These are phyloP conservation scores for Etheostoma cragini DNA, from an alignment of 2,113 vertebrate genomes.

Conservation along the genomic window DNA sequence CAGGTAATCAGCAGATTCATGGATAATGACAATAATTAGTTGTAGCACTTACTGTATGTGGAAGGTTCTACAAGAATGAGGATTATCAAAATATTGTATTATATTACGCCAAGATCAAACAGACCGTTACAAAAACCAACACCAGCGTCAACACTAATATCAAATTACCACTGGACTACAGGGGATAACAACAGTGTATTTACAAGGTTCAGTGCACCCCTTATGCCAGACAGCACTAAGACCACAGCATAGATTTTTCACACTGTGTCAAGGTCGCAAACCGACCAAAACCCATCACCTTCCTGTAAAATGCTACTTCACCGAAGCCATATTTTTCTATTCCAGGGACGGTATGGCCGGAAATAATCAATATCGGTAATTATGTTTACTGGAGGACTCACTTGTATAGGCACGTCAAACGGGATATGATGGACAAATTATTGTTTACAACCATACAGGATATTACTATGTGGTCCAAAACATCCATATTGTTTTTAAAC, in stretches of 20 bases:
- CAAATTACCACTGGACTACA: not conserved
- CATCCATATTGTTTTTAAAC: not conserved
- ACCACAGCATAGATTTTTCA: conserved; percentile 61
- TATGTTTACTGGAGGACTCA: conserved; percentile 72
- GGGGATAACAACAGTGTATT: conserved; percentile 7
- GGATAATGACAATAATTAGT: not conserved
- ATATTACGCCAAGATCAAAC: not conserved
- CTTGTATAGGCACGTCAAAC: conserved; percentile 41
- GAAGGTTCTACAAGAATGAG: not conserved
- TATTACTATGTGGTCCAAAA: conserved; percentile 15
- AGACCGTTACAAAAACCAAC: not conserved
- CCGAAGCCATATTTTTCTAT: conserved; percentile 64
- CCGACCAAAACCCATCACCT: conserved; percentile 64
- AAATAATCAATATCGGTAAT: conserved; percentile 77
- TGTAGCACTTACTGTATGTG: too few species aligned
- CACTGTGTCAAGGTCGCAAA: conserved; percentile 62
- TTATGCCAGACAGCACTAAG: conserved; percentile 13
- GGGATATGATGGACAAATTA: conserved; percentile 49
- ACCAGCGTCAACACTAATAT: not conserved
- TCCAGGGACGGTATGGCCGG: conserved; percentile 28
- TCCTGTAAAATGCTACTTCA: conserved; percentile 72
- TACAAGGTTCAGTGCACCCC: conserved; percentile 21
- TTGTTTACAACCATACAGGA: conserved; percentile 6
- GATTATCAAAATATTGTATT: not conserved
- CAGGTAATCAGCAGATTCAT: too few species aligned